Percentiles rank a stretch among this genome's conserved stretches.
Conservation (phyloP, 1,140 invertebrate species). For the Heterodera schachtii region DNA sequence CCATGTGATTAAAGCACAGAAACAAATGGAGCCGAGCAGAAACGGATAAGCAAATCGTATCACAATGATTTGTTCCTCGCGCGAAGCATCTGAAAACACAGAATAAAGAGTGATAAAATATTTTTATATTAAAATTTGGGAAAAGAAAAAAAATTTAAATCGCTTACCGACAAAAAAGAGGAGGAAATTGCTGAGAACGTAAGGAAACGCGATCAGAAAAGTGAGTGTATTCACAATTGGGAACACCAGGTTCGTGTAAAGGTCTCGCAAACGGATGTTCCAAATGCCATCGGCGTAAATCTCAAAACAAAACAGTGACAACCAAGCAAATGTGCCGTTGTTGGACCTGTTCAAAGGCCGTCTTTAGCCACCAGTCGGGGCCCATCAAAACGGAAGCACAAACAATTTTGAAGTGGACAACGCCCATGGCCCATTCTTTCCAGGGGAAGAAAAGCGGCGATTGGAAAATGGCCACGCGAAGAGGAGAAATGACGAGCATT, state of each 20-base stretch:
- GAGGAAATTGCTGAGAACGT: slow-evolving; percentile 45
- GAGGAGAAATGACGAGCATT: slow-evolving; percentile 84
- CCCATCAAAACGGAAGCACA: slow-evolving; percentile 95
- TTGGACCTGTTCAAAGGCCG: slow-evolving; percentile 85
- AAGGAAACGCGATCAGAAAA: slow-evolving; percentile 54
- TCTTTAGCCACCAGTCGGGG: slow-evolving; percentile 87
- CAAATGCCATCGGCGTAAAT: slow-evolving; percentile 83
- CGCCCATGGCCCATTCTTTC: slow-evolving; percentile 72
- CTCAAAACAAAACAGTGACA: slow-evolving; percentile 59
- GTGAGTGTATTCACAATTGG: slow-evolving; percentile 77
- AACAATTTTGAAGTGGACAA: slow-evolving; percentile 96
- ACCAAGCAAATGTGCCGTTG: neutral
- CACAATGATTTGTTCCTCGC: slow-evolving; percentile 77
- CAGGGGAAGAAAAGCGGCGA: slow-evolving; percentile 87
- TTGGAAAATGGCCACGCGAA: slow-evolving; percentile 87
- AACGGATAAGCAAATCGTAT: slow-evolving; percentile 88
- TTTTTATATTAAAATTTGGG: neutral
- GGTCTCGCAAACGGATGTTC: slow-evolving; percentile 85
- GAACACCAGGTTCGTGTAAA: slow-evolving; percentile 81
- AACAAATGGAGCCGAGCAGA: slow-evolving; percentile 75
- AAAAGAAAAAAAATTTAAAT: neutral
- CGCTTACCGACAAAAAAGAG: slow-evolving; percentile 43
- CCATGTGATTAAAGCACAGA: slow-evolving; percentile 75
- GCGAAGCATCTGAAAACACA: slow-evolving; percentile 51
- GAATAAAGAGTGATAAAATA: neutral